Conservation (phyloP, 2,113 vertebrate species). For the Propithecus coquereli region DNA sequence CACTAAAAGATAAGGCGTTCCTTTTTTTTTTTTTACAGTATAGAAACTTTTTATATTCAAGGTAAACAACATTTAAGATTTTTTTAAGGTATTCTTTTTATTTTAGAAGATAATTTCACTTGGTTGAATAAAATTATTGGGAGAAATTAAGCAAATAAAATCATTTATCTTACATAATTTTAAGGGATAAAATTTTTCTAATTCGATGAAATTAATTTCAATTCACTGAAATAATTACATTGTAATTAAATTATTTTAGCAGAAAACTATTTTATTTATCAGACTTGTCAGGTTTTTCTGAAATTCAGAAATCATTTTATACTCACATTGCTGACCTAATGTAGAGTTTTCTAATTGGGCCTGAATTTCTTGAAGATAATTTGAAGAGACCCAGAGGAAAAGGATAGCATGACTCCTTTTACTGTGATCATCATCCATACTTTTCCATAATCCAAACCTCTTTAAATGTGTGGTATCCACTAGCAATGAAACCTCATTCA, state of each 20-base stretch:
- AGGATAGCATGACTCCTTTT: slow-evolving; percentile 74
- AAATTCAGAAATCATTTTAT: slow-evolving; percentile 45
- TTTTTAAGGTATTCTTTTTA: not conserved
- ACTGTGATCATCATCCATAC: slow-evolving; percentile 57
- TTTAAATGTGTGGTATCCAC: slow-evolving; percentile 83
- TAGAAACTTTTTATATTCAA: not conserved
- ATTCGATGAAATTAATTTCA: slow-evolving; percentile 27
- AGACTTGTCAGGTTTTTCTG: not conserved
- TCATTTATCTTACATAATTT: not conserved
- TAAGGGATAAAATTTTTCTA: slow-evolving; percentile 35
- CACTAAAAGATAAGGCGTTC: not conserved
- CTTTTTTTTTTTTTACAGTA: not conserved
- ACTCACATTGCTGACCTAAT: slow-evolving; percentile 82
- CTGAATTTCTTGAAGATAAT: slow-evolving; percentile 82
- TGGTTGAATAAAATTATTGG: slow-evolving; percentile 41
- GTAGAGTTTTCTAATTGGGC: slow-evolving; percentile 72
- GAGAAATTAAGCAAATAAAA: slow-evolving; percentile 44
- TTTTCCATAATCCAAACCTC: slow-evolving; percentile 83
- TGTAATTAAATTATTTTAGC: slow-evolving; percentile 28
- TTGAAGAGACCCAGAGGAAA: slow-evolving; percentile 86
- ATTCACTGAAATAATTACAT: slow-evolving; percentile 30
- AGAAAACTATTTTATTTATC: slow-evolving; percentile 11
- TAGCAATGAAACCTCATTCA: slow-evolving; percentile 76
- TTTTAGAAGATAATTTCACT: not conserved
- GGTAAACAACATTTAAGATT: not conserved